Evolutionary conservation across 2,113 vertebrate genomes (phyloP).

Genomic region (Chaetorhynchus papuensis): DNA sequence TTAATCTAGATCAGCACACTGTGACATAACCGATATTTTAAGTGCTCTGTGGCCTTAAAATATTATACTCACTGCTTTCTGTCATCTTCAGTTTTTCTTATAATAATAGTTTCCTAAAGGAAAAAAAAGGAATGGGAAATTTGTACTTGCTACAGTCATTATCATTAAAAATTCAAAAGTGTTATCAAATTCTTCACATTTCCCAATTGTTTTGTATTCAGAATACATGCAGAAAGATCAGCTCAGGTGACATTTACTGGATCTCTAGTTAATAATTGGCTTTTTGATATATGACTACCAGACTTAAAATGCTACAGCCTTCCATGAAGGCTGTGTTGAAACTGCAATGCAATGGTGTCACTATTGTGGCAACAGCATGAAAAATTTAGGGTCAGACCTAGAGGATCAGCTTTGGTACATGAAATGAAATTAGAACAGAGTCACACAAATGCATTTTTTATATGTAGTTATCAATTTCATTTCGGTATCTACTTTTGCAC

Average conservation of each 20-base stretch:
- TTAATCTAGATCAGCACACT: background rate
- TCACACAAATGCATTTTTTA: background rate
- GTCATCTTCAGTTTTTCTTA: background rate
- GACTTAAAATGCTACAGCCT: background rate
- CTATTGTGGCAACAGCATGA: background rate
- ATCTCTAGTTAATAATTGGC: background rate
- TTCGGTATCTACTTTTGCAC: background rate
- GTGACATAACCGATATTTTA: background rate
- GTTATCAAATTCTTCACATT: background rate
- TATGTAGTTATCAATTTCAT: background rate
- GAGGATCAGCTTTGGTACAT: background rate
- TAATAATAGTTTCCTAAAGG: background rate
- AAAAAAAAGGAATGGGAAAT: background rate
- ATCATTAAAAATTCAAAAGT: background rate
- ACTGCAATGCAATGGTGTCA: background rate
- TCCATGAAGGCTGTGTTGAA: background rate
- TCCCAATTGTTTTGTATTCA: background rate
- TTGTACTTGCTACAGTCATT: background rate
- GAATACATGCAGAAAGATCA: background rate
- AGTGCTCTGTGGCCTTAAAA: background rate
- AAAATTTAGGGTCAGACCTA: background rate
- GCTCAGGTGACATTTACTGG: background rate
- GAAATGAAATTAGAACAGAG: background rate
- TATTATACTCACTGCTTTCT: background rate
- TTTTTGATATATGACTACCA: background rate